Base-by-base conservation (phyloP, 2,797 vertebrate genomes). In the Alcedo atthis region DNA sequence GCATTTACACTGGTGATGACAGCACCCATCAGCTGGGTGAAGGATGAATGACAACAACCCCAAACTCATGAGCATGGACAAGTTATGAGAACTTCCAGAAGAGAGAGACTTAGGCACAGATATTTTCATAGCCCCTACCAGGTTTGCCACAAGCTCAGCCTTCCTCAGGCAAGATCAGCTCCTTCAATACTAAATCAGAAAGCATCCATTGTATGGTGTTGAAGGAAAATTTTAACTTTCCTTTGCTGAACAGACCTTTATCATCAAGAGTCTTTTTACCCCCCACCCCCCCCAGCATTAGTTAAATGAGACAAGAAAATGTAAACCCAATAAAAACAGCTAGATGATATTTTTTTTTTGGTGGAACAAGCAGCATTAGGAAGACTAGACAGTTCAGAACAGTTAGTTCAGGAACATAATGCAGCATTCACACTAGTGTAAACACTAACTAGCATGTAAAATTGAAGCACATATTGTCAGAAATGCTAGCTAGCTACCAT, bases 301-400 rank as follows among this genome's bases (percentile, higher is more conserved):
- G 0, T 58, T 40, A 76, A 76, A 19, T 0, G 1, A 53, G 24
- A 40, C 18, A 17, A 55, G 19, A 83, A 82, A 63, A 33, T 4
- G 7, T 25, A 9, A 33, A 55, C 25, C 18, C 19, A 53, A 48
- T 57, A 43, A 70, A 85, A 67, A 40, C 12, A 58, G 13, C 12
- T 58, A 48, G 15, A 53, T 17, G 12, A 42, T 57, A 16, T 5
- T 12, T 12, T 5, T 2, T 1, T 14, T 14, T 4, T 2, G 1
- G 1, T 5, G 51, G 20, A 4, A 45, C 74, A 69, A 4, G 17
- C 9, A 69, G 19, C 51, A 61, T 61, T 46, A 53, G 24, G 20
- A 67, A 66, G 33, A 59, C 22, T 48, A 10, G 22, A 63, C 22
- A 82, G 30, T 76, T 37, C 28, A 55, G 46, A 55, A 26, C 5